phyloP scores from a whole-genome alignment of 2,113 vertebrate genomes.

The Corydoras maculifer region DNA sequence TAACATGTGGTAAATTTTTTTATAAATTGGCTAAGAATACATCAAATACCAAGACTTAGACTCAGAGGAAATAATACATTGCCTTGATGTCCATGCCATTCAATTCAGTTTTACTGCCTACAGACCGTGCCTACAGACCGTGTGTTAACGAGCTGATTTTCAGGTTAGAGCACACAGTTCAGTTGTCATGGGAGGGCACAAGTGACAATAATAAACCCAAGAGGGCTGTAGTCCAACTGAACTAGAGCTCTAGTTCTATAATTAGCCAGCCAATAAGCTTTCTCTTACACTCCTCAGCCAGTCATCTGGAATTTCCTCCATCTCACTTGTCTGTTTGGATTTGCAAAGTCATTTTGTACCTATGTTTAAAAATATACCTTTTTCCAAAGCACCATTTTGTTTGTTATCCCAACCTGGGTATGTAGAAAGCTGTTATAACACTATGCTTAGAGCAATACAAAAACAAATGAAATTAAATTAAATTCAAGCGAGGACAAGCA shows the following conservation, averaged over 20 bases:
- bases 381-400: too few relatives aligned
- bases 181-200: slow-evolving; percentile 3
- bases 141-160: slow-evolving; percentile 10
- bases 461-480: too few relatives aligned
- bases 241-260: slow-evolving; percentile 1
- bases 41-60: background rate
- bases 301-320: background rate
- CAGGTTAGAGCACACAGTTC: slow-evolving; percentile 10
- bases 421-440: too few relatives aligned
- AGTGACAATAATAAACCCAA: slow-evolving; percentile 23
- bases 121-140: background rate
- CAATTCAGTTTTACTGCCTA: slow-evolving; percentile 4
- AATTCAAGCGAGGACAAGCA: too few relatives aligned
- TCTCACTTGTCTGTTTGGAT: background rate
- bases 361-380: too few relatives aligned
- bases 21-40: background rate
- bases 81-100: background rate
- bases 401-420: too few relatives aligned
- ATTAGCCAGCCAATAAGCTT: slow-evolving; percentile 1
- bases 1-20: slow-evolving; percentile 5
- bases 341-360: too few relatives aligned
- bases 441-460: too few relatives aligned
- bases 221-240: slow-evolving; percentile 4
- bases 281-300: background rate
- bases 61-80: background rate